Evolutionary conservation across 2,888 invertebrate species (phyloP), one percentile per base, ranked within the genome.

Genomic region (Mesorhabditis belari): DNA sequence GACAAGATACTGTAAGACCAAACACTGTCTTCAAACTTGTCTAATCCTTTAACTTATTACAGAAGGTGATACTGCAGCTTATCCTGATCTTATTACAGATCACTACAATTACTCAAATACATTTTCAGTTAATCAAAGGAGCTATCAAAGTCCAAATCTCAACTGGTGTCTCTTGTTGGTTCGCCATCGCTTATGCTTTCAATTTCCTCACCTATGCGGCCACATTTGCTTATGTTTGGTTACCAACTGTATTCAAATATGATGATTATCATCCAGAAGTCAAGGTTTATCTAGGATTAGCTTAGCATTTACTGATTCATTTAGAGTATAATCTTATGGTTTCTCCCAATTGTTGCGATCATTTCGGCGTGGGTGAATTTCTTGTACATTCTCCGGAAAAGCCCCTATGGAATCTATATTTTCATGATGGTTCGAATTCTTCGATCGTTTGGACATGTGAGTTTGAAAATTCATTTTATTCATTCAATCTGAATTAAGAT

Each of bases 391-490:
- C 53, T 73, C 55, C 53, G 74, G 50, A 73, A 73, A 57, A 67
- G 70, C n/a, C 78, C 78, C 9, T 78, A 75, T 56, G 78, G 78
- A 12, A 73, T 77, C 50, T 78, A 78, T 65, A 77, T 79, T 49
- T 69, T 79, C 66, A 78, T 78, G 78, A 78, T 78, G 78, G 69
- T 71, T n/a, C 64, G 75, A 26, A 78, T 78, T 55, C 63, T 78
- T 49, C 64, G 65, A 58, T 70, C 71, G 44, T 77, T 77, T 58
- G 70, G 72, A 17, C 74, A 75, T 58, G 76, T 77, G 28, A 60
- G 67, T 63, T 17, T 9, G n/a, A n/a, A 9, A 35, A 17, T 23
- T 57, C 17, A 19, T 24, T 17, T 27, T 56, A 57, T 23, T 51
- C n/a, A 35, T 49, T 53, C 5, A 51, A 51, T 9, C 9, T 19